Conservation (phyloP, 1,140 invertebrate species). For the Dinoponera quadriceps region DNA sequence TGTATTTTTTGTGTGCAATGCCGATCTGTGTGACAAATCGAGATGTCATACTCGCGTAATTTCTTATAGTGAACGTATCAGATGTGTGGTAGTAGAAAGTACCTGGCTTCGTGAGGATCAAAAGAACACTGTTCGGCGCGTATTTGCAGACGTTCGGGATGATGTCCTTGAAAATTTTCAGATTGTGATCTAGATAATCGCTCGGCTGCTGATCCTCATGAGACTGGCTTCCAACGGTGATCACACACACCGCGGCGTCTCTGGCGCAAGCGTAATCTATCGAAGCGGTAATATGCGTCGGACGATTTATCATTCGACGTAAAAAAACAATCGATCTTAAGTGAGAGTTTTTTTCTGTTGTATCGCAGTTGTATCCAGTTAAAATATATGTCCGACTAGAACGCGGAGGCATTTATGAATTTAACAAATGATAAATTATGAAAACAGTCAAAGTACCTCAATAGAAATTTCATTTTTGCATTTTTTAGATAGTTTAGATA, state of each 20-base stretch:
- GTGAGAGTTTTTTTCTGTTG: too few species aligned
- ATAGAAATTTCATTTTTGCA: too few species aligned
- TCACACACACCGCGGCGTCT: slow-evolving; percentile 87
- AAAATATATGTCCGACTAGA: too few species aligned
- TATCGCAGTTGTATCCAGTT: too few species aligned
- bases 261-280: slow-evolving; percentile 86
- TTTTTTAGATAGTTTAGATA: too few species aligned
- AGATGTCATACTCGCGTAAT: background rate
- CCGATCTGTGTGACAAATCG: background rate
- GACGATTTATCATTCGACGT: slow-evolving; percentile 30
- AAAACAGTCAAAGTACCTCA: too few species aligned
- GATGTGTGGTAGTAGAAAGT: slow-evolving; percentile 23
- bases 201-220: slow-evolving; percentile 85
- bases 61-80: slow-evolving; percentile 7
- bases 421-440: too few species aligned
- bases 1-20: background rate
- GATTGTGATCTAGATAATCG: slow-evolving; percentile 86
- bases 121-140: slow-evolving; percentile 87
- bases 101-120: slow-evolving; percentile 88
- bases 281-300: slow-evolving; percentile 44
- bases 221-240: slow-evolving; percentile 87
- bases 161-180: slow-evolving; percentile 87
- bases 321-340: slow-evolving; percentile 18
- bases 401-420: too few species aligned
- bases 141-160: slow-evolving; percentile 87